A percentile compares a stretch with the other conserved stretches of the same genome.
phyloP scores from a whole-genome alignment of 2,888 invertebrate genomes.

The Crossocerus cetratus region DNA sequence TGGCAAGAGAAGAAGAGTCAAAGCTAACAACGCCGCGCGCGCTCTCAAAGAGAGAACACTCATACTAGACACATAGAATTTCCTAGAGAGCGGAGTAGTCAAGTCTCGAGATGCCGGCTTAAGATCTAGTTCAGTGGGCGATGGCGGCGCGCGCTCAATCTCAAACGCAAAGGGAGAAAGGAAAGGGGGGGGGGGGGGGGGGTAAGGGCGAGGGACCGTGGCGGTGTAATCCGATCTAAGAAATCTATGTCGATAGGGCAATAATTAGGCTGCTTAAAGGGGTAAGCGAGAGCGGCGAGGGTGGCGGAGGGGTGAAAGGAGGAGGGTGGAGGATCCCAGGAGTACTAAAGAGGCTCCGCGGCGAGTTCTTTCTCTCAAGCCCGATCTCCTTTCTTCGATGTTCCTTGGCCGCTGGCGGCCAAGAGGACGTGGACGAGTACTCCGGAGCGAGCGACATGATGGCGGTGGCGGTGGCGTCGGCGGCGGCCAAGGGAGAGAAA shows the following conservation, averaged over 20 bases:
- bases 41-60: too few species aligned
- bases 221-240: constrained; percentile 61
- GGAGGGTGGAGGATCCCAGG: background rate
- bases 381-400: constrained; percentile 24
- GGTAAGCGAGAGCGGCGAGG: constrained; percentile 21
- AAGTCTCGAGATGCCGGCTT: constrained; percentile 8
- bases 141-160: background rate
- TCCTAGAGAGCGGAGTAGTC: background rate
- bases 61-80: too few species aligned
- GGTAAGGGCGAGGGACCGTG: background rate
- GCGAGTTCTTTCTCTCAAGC: constrained; percentile 42
- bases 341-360: constrained; percentile 36
- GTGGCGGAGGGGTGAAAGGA: background rate
- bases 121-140: background rate
- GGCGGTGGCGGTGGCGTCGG: constrained; percentile 3
- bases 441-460: constrained; percentile 12
- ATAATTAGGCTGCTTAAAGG: constrained; percentile 70
- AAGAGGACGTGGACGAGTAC: constrained; percentile 34
- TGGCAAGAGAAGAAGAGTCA: too few species aligned
- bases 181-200: background rate
- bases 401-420: background rate
- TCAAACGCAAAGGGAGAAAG: background rate
- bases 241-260: constrained; percentile 69
- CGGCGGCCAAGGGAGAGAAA: background rate
- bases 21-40: too few species aligned